phyloP scores from a whole-genome alignment of 2,888 invertebrate genomes.

The Clusia tigrina region DNA sequence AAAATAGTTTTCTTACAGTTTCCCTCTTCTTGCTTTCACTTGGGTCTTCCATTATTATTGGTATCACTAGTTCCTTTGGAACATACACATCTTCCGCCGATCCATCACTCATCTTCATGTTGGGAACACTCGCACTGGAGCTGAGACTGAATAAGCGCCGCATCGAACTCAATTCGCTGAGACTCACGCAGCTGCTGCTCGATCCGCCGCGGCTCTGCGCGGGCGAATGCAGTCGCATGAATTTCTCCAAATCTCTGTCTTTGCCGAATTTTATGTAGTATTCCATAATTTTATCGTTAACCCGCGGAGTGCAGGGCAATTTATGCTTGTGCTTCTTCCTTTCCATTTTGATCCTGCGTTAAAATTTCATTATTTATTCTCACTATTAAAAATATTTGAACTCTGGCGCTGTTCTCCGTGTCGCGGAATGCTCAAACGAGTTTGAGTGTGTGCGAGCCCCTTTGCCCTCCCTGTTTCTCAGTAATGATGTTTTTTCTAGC shows the following conservation, averaged over 20 bases:
- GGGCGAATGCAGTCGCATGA: conserved; percentile 65
- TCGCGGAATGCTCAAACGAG: too few species aligned
- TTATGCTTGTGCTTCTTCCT: too few species aligned
- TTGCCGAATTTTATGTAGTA: conserved; percentile 76
- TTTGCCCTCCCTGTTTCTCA: too few species aligned
- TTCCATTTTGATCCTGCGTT: too few species aligned
- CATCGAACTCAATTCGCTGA: not conserved
- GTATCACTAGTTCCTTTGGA: conserved; percentile 31
- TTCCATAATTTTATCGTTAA: conserved; percentile 66
- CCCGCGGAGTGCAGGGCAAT: conserved; percentile 37
- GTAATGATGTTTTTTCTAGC: too few species aligned
- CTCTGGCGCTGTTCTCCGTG: too few species aligned
- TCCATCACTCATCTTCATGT: conserved; percentile 3
- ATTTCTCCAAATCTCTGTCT: conserved; percentile 73
- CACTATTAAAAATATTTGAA: too few species aligned
- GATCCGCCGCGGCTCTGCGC: conserved; percentile 12
- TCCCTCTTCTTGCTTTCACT: not conserved
- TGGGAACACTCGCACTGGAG: conserved; percentile 16
- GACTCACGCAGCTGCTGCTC: conserved; percentile 17
- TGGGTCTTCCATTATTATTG: conserved; percentile 35
- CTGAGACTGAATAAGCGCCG: conserved; percentile 16
- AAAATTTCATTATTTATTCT: too few species aligned
- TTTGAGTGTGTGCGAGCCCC: too few species aligned
- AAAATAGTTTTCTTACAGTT: too few species aligned
- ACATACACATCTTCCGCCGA: conserved; percentile 21